Evolutionary conservation across 1,140 invertebrate genomes (phyloP).

Genomic region (Caenorhabditis briggsae): DNA sequence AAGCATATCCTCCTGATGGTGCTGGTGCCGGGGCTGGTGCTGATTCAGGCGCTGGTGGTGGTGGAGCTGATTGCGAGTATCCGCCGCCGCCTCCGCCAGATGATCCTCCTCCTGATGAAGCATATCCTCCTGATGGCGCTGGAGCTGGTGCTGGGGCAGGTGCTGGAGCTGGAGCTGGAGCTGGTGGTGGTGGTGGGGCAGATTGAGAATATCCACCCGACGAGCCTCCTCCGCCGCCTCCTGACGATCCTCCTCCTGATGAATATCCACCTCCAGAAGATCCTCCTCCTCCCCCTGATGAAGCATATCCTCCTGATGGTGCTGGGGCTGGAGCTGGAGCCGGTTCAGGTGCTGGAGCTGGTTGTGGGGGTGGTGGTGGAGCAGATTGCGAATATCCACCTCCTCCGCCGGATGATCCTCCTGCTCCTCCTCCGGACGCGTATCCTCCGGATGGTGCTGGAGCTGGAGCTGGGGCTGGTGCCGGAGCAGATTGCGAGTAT

Average conservation of each 20-base stretch:
- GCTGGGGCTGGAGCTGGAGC: conserved; percentile 11
- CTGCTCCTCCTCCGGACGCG: neutral
- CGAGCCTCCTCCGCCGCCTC: conserved; percentile 17
- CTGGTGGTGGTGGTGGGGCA: conserved; percentile 32
- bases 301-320: neutral
- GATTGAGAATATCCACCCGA: neutral
- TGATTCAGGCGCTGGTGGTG: neutral
- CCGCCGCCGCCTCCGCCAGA: neutral
- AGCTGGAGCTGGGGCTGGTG: neutral
- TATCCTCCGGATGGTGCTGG: neutral
- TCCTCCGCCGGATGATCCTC: neutral
- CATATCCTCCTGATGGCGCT: conserved; percentile 36
- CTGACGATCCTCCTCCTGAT: neutral
- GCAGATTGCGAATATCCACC: neutral
- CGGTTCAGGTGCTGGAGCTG: conserved; percentile 8
- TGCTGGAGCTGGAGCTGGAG: neutral
- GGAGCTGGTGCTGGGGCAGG: neutral
- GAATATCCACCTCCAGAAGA: neutral
- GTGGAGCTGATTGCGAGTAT: neutral
- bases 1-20: neutral
- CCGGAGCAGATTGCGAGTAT: neutral
- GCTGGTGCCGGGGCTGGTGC: neutral
- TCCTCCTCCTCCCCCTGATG: neutral
- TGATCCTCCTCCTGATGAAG: conserved; percentile 26
- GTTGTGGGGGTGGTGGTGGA: neutral